A percentile compares a stretch with the other conserved stretches of the same genome.
Conservation (phyloP, 2,888 invertebrate genomes). For the Idaea aversata region DNA sequence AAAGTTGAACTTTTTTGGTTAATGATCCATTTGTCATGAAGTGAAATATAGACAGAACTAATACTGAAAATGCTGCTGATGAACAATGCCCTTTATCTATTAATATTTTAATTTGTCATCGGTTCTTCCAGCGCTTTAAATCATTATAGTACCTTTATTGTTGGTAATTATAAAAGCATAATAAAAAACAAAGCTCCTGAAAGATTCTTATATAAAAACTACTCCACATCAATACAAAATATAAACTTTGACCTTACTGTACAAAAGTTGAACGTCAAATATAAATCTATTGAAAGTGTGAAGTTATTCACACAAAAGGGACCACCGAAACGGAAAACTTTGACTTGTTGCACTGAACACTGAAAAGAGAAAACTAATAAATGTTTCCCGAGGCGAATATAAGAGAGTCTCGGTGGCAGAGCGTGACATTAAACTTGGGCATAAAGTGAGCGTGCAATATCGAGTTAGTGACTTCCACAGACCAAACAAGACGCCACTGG, state of each 20-base stretch:
- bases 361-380: conserved; percentile 57
- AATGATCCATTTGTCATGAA: no score
- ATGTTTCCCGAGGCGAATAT: conserved; percentile 59
- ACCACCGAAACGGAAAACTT: conserved; percentile 48
- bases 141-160: background rate
- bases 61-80: no score
- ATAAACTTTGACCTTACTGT: conserved; percentile 9
- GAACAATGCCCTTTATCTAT: no score
- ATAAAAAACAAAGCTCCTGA: background rate
- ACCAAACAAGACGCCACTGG: conserved; percentile 57
- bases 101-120: no score
- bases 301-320: conserved; percentile 50
- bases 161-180: background rate
- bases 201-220: conserved; percentile 6
- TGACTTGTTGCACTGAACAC: conserved; percentile 59
- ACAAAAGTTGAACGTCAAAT: conserved; percentile 24
- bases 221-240: conserved; percentile 21
- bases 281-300: conserved; percentile 31
- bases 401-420: conserved; percentile 44
- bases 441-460: conserved; percentile 75
- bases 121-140: no score
- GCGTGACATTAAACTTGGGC: conserved; percentile 65
- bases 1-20: no score
- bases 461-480: conserved; percentile 69
- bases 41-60: no score